Percentiles rank a stretch among this genome's conserved stretches.
phyloP scores from a whole-genome alignment of 1,140 invertebrate genomes.

The Meloidogyne floridensis region DNA sequence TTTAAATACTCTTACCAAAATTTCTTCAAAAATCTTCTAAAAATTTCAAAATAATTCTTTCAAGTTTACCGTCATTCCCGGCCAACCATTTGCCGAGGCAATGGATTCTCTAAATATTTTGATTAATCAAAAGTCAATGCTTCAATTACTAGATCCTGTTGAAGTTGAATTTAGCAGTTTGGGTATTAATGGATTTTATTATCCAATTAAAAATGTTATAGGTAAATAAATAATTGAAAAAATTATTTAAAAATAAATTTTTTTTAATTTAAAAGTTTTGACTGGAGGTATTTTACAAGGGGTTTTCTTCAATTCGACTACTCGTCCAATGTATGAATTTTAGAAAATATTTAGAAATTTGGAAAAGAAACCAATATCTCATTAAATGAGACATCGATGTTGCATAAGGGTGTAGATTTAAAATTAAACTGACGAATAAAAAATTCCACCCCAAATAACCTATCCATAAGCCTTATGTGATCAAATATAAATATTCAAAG shows the following conservation, averaged over 20 bases:
- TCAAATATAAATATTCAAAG: too few species aligned
- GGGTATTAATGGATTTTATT: slow-evolving; percentile 38
- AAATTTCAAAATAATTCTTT: not conserved
- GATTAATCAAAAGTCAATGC: slow-evolving; percentile 17
- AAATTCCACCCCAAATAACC: too few species aligned
- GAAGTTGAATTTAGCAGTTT: slow-evolving; percentile 43
- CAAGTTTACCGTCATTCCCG: slow-evolving; percentile 10
- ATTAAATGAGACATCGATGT: too few species aligned
- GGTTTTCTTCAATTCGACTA: slow-evolving; percentile 25
- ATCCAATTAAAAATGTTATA: slow-evolving; percentile 36
- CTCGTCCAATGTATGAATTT: slow-evolving; percentile 19
- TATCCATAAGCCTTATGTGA: too few species aligned
- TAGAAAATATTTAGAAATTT: too few species aligned
- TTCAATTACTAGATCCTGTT: slow-evolving; percentile 39
- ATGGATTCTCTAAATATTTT: slow-evolving; percentile 4
- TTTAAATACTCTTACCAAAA: not conserved
- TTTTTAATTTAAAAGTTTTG: slow-evolving; percentile 18
- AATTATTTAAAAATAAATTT: not conserved
- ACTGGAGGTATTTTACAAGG: slow-evolving; percentile 33
- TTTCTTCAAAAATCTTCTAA: not conserved
- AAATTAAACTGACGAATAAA: too few species aligned
- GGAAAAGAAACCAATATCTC: too few species aligned
- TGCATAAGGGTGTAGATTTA: too few species aligned
- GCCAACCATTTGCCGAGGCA: slow-evolving; percentile 15
- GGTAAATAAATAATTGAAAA: slow-evolving; percentile 13